Conservation (phyloP, 2,113 vertebrate species). For the Glaucomys volans region DNA sequence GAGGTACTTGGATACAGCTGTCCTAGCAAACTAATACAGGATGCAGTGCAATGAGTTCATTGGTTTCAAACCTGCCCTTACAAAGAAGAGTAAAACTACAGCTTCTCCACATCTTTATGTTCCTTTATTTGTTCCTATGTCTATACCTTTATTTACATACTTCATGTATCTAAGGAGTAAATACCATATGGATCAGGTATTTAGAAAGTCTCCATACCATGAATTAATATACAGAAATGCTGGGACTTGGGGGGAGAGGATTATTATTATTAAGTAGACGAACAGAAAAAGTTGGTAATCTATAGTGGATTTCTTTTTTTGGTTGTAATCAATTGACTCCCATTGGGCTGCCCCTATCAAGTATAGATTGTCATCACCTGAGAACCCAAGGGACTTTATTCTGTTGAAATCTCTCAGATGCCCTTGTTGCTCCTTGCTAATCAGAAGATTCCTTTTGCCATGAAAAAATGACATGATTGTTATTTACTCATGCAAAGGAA, state of each 20-base stretch:
- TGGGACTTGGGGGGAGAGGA: background rate
- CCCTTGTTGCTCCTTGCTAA: background rate
- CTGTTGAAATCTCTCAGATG: constrained; percentile 38
- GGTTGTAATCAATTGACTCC: background rate
- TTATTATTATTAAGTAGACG: background rate
- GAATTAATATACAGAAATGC: background rate
- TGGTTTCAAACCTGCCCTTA: background rate
- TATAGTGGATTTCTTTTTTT: background rate
- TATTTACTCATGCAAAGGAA: background rate
- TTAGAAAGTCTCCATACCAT: background rate
- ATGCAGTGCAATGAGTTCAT: background rate
- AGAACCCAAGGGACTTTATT: background rate
- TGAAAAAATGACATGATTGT: background rate
- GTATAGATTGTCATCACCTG: background rate
- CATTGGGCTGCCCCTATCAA: background rate
- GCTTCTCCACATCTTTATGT: background rate
- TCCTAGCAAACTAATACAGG: background rate
- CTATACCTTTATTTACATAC: background rate
- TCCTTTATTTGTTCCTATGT: background rate
- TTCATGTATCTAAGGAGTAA: background rate
- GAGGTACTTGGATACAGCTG: background rate
- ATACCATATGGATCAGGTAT: background rate
- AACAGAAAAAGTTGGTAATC: background rate
- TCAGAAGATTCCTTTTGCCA: constrained; percentile 37
- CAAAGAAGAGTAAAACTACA: background rate